A percentile compares a stretch with the other conserved stretches of the same genome.
Conservation (phyloP, 2,888 invertebrate genomes). For the Drosophila demipolita region DNA sequence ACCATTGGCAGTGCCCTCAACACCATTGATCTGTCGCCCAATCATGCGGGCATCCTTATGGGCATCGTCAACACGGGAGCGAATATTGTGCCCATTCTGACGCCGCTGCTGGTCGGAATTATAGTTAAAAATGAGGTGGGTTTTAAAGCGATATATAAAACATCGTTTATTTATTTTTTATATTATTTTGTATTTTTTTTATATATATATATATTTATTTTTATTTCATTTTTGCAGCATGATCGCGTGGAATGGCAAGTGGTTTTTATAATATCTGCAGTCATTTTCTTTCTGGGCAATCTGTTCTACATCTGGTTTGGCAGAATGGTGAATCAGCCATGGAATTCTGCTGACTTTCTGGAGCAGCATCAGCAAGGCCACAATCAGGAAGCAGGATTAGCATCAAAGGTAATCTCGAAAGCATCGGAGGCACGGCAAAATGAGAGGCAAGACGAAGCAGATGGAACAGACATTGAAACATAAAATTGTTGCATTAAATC, state of each 20-base stretch:
- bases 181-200: not conserved
- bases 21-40: slow-evolving; percentile 90
- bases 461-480: no score
- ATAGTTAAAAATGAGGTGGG: slow-evolving; percentile 87
- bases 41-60: slow-evolving; percentile 89
- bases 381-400: slow-evolving; percentile 37
- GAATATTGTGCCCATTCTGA: slow-evolving; percentile 87
- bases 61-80: slow-evolving; percentile 89
- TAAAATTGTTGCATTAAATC: not conserved
- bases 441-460: not conserved
- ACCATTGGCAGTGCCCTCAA: slow-evolving; percentile 88
- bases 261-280: slow-evolving; percentile 86
- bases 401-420: slow-evolving; percentile 19
- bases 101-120: slow-evolving; percentile 87
- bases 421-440: slow-evolving; percentile 18
- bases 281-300: slow-evolving; percentile 86
- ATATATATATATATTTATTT: not conserved
- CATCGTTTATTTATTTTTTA: not conserved
- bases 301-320: slow-evolving; percentile 86
- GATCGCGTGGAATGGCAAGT: slow-evolving; percentile 86
- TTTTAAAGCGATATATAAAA: slow-evolving; percentile 27
- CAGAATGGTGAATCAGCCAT: slow-evolving; percentile 86
- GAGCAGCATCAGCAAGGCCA: slow-evolving; percentile 2
- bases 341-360: slow-evolving; percentile 85
- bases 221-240: slow-evolving; percentile 51